Evolutionary conservation across 2,113 vertebrate genomes (phyloP), one percentile per base, ranked within the genome.

Genomic region (Eidolon helvum): DNA sequence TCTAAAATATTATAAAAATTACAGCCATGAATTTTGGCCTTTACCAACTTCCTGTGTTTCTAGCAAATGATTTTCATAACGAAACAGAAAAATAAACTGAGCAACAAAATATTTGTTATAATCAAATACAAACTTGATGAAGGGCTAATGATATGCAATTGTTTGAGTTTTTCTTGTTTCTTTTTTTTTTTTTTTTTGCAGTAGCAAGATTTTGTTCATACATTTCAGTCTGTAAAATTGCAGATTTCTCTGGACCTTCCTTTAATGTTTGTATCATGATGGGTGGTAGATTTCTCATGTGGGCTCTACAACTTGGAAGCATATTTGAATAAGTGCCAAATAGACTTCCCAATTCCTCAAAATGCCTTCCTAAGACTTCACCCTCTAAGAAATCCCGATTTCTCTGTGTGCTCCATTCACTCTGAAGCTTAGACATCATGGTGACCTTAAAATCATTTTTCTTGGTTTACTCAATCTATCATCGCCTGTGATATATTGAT

Each of bases 331-430:
- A 85, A 85, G 43, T 68, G 24, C 50, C 87, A 55, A 16, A 18
- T 50, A 87, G 26, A 68, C 24, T 72, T 45, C 69, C 48, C 69
- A 35, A 48, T 35, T 91, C 77, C 77, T 84, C 26, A 53, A 1
- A 1, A 61, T 87, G 84, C 74, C 15, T n/a, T 75, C 18, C 50
- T 88, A 61, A 96, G 30, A 77, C 26, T 8, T 45, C 10, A 75
- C 35, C 24, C 35, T 88, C 30, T 77, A 63, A 90, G 61, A 71
- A 82, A 45, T 30, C 28, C 5, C 68, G 85, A 55, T 59, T 50
- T 91, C 26, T 45, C 8, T 68, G 55, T 79, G 22, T 66, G n/a
- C 86, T 89, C 94, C 91, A 55, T 96, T 95, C 22, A 61, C n/a
- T 82, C 71, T 89, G 50, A 86, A 79, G 43, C n/a, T 85, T 63